Base-by-base conservation (phyloP, 2,888 invertebrate species). In the Pseudococcus viburni region DNA sequence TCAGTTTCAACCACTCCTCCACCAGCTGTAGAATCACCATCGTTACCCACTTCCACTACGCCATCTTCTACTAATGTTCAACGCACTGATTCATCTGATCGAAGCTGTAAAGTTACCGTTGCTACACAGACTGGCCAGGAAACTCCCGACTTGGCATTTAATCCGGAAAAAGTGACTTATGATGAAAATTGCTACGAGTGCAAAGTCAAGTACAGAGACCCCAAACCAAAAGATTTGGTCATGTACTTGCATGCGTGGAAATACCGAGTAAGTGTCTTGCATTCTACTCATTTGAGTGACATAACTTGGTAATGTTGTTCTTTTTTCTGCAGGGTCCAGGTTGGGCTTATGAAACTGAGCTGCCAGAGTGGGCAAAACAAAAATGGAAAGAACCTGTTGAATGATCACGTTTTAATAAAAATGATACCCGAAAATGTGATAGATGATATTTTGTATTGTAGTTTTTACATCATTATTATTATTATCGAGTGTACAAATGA, bases 191-290 rank as follows among this genome's bases (percentile, higher is more conserved):
- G 98, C 93, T 96, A 96, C 92, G 97, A 98, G 92, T 99, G 98
- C 92, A 96, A 96, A 92, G 96, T 97, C 89, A 94, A 96, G 89
- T 98, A 97, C 93, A 93, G 96, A 90, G 98, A 99, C 92, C 98
- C 99, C 0, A 94, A 96, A 90, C 96, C 97, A 0, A 94, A 96
- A 90, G 97, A 98, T 92, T 94, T 99, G 89, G 95, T 98, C 90
- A 97, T 99, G 97, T 99, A 97, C 92, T 94, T 99, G 80, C 99
- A 99, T 92, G 98, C 98, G 48, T 96, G 96, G 96, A 96, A 96
- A 91, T 97, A 97, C 92, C 95, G 95, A 94, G 96, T 96, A 91
- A 91, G 91, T 89, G 42, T 80, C 5, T 68, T 22, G 51, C 48
- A 84, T 84, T 51, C 8, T 39, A 11, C 11, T 80, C 80, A 42